These are phyloP conservation scores for Sinocyclocheilus grahami DNA, from an alignment of 2,113 vertebrate genomes.

Conservation along the genomic window DNA sequence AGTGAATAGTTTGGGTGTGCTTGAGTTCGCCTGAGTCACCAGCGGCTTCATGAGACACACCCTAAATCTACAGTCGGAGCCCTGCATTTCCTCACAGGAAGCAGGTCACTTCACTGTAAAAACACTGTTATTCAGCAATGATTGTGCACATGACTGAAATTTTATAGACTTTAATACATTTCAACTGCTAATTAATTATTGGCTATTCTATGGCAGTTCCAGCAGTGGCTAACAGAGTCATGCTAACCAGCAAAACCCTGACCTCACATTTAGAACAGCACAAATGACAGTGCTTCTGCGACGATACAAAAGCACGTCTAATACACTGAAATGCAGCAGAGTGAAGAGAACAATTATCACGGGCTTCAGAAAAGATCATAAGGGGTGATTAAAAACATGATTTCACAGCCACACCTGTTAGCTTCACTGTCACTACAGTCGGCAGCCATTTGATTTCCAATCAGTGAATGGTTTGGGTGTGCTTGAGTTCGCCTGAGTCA, in stretches of 20 bases:
- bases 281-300: neutral
- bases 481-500: slow-evolving; percentile 51
- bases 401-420: slow-evolving; percentile 48
- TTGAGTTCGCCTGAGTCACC: slow-evolving; percentile 49
- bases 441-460: slow-evolving; percentile 1
- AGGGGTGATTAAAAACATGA: neutral
- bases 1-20: slow-evolving; percentile 40
- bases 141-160: neutral
- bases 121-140: neutral
- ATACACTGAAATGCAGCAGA: neutral
- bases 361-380: neutral
- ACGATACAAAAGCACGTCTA: neutral
- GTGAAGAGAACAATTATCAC: slow-evolving; percentile 10
- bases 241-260: neutral
- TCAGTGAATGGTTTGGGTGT: slow-evolving; percentile 35
- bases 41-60: slow-evolving; percentile 27
- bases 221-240: neutral
- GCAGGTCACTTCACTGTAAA: neutral
- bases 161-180: neutral
- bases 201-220: neutral
- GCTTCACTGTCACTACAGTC: slow-evolving; percentile 8
- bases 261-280: neutral
- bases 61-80: slow-evolving; percentile 15
- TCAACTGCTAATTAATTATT: neutral
- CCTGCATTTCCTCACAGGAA: neutral